A percentile compares a stretch with the other conserved stretches of the same genome.
phyloP scores from a whole-genome alignment of 92 coral and sea anemone genomes.

The Zoanthus sansibaricus region DNA sequence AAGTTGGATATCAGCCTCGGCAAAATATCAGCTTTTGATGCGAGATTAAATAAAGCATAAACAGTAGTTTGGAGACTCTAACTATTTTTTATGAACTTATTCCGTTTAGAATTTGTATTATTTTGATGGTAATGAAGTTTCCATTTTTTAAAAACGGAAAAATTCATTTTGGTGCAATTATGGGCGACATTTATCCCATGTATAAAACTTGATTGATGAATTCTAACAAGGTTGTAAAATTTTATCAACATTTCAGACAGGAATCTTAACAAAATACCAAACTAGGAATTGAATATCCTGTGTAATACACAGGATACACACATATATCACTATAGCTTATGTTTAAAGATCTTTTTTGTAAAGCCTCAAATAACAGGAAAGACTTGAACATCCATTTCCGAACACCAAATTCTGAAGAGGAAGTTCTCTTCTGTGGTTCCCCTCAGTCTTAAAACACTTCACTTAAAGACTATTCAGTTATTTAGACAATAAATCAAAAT shows the following conservation, averaged over 20 bases:
- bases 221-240: background rate
- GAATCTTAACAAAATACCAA: background rate
- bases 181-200: background rate
- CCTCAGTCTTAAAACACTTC: background rate
- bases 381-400: background rate
- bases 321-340: background rate
- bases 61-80: background rate
- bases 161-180: background rate
- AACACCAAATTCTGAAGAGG: background rate
- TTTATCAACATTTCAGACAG: background rate
- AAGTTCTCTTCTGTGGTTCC: constrained; percentile 9
- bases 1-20: too few species aligned
- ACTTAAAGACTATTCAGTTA: background rate
- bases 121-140: background rate
- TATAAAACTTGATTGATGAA: background rate
- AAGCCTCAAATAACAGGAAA: background rate
- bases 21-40: too few species aligned
- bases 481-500: background rate
- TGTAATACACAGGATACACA: background rate
- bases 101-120: background rate
- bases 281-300: background rate
- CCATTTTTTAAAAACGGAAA: background rate
- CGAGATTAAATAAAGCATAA: background rate
- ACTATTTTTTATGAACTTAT: background rate
- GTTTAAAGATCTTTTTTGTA: background rate